phyloP scores from a whole-genome alignment of 2,888 invertebrate species.

The Apotomis capreana region DNA sequence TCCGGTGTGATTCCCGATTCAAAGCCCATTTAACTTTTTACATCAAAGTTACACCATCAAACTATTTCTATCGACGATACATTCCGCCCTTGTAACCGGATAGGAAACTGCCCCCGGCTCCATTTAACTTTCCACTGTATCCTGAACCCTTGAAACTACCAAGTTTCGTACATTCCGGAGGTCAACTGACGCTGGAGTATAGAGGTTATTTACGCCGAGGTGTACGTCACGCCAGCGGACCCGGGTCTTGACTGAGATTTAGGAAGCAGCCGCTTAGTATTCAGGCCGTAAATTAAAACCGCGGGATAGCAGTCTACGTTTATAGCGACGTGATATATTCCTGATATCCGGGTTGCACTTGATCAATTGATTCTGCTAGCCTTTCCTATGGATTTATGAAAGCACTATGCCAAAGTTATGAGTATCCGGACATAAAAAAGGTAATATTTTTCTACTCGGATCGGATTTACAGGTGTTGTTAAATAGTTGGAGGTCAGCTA shows the following conservation, averaged over 20 bases:
- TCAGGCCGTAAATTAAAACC: conserved; percentile 39
- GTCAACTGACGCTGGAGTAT: neutral
- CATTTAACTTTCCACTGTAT: neutral
- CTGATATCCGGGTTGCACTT: conserved; percentile 25
- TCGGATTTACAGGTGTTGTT: neutral
- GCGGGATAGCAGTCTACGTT: conserved; percentile 29
- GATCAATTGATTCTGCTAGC: conserved; percentile 17
- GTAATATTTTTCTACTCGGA: neutral
- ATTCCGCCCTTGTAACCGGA: conserved; percentile 4
- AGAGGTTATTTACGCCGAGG: conserved; percentile 26
- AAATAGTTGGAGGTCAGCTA: neutral
- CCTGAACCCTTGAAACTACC: neutral
- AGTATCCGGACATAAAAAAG: neutral
- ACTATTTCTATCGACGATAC: conserved; percentile 2
- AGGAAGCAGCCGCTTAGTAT: conserved; percentile 37
- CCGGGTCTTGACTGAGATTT: conserved; percentile 36
- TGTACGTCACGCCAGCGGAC: conserved; percentile 26
- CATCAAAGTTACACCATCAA: conserved; percentile 1
- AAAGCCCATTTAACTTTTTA: conserved; percentile 8
- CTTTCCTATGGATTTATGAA: conserved; percentile 10
- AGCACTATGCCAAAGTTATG: conserved; percentile 13
- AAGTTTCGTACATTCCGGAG: neutral
- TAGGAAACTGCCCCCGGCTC: conserved; percentile 16
- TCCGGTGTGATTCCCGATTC: neutral
- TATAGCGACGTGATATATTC: conserved; percentile 28